Conservation (phyloP, 2,888 invertebrate species). For the Thera britannica region DNA sequence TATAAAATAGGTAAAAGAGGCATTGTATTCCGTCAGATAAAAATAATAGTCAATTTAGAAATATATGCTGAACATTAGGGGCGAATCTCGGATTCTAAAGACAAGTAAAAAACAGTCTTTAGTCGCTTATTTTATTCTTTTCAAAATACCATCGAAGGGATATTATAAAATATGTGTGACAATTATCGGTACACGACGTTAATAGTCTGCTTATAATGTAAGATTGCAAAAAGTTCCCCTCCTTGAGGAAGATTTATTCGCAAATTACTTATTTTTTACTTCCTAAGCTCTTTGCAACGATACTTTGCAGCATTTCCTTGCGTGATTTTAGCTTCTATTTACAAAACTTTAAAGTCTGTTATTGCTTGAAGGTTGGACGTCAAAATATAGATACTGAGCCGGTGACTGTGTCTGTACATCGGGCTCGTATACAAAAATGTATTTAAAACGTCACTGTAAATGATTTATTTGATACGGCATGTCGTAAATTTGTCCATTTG, state of each 20-base stretch:
- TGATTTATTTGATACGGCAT: slow-evolving; percentile 77
- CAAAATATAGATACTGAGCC: slow-evolving; percentile 39
- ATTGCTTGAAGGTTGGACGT: slow-evolving; percentile 21
- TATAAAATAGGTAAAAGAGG: slow-evolving; percentile 15
- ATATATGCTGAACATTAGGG: slow-evolving; percentile 13
- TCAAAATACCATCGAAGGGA: slow-evolving; percentile 56
- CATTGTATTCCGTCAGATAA: slow-evolving; percentile 35
- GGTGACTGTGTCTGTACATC: slow-evolving; percentile 60
- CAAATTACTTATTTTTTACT: slow-evolving; percentile 82
- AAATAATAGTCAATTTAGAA: slow-evolving; percentile 57
- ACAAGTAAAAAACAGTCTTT: slow-evolving; percentile 23
- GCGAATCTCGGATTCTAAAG: slow-evolving; percentile 14
- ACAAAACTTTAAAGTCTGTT: slow-evolving; percentile 1
- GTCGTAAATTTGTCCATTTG: slow-evolving; percentile 83
- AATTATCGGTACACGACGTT: slow-evolving; percentile 84
- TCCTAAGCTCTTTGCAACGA: slow-evolving; percentile 59
- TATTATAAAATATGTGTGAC: slow-evolving; percentile 84
- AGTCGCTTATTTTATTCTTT: slow-evolving; percentile 36
- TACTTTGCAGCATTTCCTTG: slow-evolving; percentile 28
- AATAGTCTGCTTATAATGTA: slow-evolving; percentile 81
- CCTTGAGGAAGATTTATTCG: slow-evolving; percentile 78
- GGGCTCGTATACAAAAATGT: slow-evolving; percentile 82
- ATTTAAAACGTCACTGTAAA: slow-evolving; percentile 82
- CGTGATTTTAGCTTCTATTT: slow-evolving; percentile 34
- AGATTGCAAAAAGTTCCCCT: slow-evolving; percentile 75